Base-by-base conservation (phyloP, 2,888 invertebrate genomes). In the Ennomos quercinarius region DNA sequence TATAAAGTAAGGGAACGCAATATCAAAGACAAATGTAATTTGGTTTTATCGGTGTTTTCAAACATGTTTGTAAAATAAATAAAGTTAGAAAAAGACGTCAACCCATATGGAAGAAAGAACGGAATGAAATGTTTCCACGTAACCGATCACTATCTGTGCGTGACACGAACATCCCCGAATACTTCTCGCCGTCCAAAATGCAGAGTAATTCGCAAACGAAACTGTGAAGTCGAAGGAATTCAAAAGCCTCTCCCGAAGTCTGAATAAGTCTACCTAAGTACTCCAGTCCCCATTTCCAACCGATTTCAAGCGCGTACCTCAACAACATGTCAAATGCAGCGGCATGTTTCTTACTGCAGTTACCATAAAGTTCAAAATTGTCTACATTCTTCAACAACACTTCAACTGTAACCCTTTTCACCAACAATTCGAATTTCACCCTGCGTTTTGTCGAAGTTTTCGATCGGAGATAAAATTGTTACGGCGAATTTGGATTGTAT, bases 381-480 rank as follows among this genome's bases (percentile, higher is more conserved):
- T 39, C 40, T 46, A 47, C 49, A 40, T 11, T 48, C 42, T 36
- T 1, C 27, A 39, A 11, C 42, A 17, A 37, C 61, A 57, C 51
- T 64, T 56, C 41, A 58, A 44, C 55, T 55, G 55, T 60, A 60
- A 61, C 63, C 61, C 65, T 61, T 57, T 68, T 58, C 54, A 60
- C 36, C 36, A 52, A 62, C 62, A 64, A 66, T 62, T 68, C 66
- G 58, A 62, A 61, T 68, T 64, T 62, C 53, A 48, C 58, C 52
- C 49, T 65, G 65, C 65, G 53, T 63, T 67, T 67, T 49, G 63
- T 62, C 59, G 59, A 66, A 64, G 63, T 64, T 66, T 61, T 55
- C 67, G 63, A 65, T 65, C 53, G 60, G 57, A 70, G 73, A 69
- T 70, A 72, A 74, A 71, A 61, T 68, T 67, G 65, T 65, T 62